Conservation (phyloP, 1,140 invertebrate species). For the Drosophila tsacasi region DNA sequence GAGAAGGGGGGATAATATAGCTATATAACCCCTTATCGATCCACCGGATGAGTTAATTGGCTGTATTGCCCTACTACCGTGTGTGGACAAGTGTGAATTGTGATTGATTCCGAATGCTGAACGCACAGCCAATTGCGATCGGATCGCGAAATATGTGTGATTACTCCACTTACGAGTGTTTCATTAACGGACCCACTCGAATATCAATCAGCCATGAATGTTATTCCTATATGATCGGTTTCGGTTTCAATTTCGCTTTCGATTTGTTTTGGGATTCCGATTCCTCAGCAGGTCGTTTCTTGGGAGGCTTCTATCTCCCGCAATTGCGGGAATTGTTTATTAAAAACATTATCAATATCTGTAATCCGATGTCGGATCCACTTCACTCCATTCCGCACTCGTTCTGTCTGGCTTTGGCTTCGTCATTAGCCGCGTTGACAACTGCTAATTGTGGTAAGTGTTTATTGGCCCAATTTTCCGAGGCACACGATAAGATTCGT, state of each 20-base stretch:
- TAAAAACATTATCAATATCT: constrained; percentile 59
- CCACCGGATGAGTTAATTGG: constrained; percentile 64
- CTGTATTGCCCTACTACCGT: constrained; percentile 59
- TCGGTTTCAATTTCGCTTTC: constrained; percentile 14
- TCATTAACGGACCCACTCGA: constrained; percentile 65
- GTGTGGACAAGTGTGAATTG: constrained; percentile 57
- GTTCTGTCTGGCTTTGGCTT: constrained; percentile 27
- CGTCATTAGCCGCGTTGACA: constrained; percentile 46
- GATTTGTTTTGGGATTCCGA: constrained; percentile 19
- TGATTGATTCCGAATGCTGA: constrained; percentile 75
- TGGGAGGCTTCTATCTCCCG: constrained; percentile 16
- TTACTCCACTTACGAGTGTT: constrained; percentile 73
- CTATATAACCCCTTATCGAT: constrained; percentile 37
- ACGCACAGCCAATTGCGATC: constrained; percentile 51
- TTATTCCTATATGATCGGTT: constrained; percentile 31
- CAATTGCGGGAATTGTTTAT: constrained; percentile 47
- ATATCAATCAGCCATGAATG: constrained; percentile 73
- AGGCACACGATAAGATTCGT: constrained; percentile 44
- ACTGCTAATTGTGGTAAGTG: constrained; percentile 58
- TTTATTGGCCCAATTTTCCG: constrained; percentile 58
- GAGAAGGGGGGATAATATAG: not conserved
- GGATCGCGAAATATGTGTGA: constrained; percentile 59
- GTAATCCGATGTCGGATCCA: constrained; percentile 46
- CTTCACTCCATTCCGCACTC: constrained; percentile 29
- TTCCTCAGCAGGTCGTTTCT: constrained; percentile 8